phyloP scores from a whole-genome alignment of 2,113 vertebrate genomes.

The Podocnemis expansa region DNA sequence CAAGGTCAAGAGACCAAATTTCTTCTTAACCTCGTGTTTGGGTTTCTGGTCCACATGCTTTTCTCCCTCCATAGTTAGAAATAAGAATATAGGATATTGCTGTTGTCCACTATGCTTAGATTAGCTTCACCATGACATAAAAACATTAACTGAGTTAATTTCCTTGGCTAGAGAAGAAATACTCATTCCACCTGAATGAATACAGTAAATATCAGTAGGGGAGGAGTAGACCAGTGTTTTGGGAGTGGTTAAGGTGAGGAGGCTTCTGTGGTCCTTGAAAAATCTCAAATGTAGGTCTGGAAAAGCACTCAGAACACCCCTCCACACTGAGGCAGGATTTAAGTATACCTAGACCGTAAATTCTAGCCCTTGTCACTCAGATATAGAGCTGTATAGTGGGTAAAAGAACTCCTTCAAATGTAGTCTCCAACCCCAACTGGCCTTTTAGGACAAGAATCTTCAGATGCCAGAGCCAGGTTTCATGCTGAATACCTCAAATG shows the following conservation, averaged over 20 bases:
- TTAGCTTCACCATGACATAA: constrained; percentile 26
- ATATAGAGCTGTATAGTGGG: background rate
- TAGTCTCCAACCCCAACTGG: background rate
- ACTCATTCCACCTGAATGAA: background rate
- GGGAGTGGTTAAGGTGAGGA: background rate
- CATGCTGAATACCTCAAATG: constrained; percentile 61
- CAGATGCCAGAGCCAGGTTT: constrained; percentile 53
- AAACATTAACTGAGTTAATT: constrained; percentile 36
- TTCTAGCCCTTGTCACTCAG: background rate
- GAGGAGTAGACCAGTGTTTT: background rate
- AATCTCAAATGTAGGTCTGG: background rate
- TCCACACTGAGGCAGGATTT: background rate
- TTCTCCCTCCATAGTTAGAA: background rate
- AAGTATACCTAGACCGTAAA: background rate
- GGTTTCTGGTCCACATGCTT: background rate
- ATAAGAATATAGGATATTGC: background rate
- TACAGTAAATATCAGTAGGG: background rate
- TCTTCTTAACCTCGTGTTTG: background rate
- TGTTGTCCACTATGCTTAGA: background rate
- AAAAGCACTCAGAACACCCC: background rate
- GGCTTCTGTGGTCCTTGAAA: background rate
- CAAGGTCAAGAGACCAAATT: background rate
- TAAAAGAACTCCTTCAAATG: background rate
- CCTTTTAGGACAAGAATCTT: constrained; percentile 42
- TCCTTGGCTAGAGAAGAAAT: constrained; percentile 20